Conservation (phyloP, 1,140 invertebrate species). For the Drosophila mauritiana region DNA sequence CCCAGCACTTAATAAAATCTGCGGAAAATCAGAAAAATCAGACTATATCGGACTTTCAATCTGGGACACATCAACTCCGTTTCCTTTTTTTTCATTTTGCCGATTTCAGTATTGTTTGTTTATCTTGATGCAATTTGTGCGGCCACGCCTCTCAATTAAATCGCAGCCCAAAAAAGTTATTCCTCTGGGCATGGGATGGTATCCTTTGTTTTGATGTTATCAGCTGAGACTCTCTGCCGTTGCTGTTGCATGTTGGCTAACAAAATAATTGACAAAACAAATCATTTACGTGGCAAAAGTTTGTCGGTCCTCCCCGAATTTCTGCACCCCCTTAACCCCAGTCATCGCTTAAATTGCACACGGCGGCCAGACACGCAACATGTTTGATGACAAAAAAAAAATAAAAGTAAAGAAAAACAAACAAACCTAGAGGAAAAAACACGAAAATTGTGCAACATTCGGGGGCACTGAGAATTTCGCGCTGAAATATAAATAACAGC, state of each 20-base stretch:
- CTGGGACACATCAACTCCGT: slow-evolving; percentile 13
- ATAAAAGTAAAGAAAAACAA: slow-evolving; percentile 18
- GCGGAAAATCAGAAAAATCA: neutral
- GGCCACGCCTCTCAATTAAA: slow-evolving; percentile 74
- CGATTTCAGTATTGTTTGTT: slow-evolving; percentile 43
- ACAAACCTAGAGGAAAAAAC: neutral
- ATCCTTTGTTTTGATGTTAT: slow-evolving; percentile 82
- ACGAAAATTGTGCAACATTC: slow-evolving; percentile 47
- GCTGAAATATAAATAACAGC: slow-evolving; percentile 69
- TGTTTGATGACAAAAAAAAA: slow-evolving; percentile 68
- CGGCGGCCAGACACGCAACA: slow-evolving; percentile 77
- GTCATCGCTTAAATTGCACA: slow-evolving; percentile 60
- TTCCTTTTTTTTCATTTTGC: neutral
- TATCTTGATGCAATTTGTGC: slow-evolving; percentile 51
- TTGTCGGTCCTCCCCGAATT: slow-evolving; percentile 35
- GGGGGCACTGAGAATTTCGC: slow-evolving; percentile 26
- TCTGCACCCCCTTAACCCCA: slow-evolving; percentile 18
- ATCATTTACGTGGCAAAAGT: slow-evolving; percentile 81
- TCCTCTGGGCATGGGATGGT: neutral
- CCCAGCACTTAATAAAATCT: slow-evolving; percentile 48
- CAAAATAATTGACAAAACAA: slow-evolving; percentile 84
- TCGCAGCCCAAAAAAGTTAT: slow-evolving; percentile 28
- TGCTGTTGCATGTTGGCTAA: slow-evolving; percentile 69
- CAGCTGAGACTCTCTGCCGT: slow-evolving; percentile 43
- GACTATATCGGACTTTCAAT: slow-evolving; percentile 15